Percentiles rank a stretch among this genome's conserved stretches.
These are phyloP conservation scores for Corydoras maculifer DNA, from an alignment of 2,113 vertebrate species.

Conservation along the genomic window DNA sequence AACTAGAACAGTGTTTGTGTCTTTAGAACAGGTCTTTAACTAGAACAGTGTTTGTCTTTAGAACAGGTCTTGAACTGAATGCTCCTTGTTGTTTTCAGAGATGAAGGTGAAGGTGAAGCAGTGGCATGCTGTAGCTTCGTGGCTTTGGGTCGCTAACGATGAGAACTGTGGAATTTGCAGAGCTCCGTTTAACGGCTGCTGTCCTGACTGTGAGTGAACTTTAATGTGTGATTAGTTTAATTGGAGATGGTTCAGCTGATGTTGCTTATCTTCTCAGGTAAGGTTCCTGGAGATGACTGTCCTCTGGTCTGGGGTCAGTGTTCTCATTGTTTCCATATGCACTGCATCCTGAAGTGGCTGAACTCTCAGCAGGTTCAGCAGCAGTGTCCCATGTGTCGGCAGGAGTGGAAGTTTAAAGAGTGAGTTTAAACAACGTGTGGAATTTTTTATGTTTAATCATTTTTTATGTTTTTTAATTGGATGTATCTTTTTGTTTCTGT, in stretches of 20 bases:
- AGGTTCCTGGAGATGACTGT: slow-evolving; percentile 93
- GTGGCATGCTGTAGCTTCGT: slow-evolving; percentile 90
- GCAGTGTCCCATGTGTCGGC: slow-evolving; percentile 96
- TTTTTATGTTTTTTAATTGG: neutral
- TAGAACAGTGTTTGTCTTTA: too few species aligned
- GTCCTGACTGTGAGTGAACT: slow-evolving; percentile 85
- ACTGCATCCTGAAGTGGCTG: slow-evolving; percentile 97
- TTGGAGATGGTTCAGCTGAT: neutral
- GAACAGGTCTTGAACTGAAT: neutral
- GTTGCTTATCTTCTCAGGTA: slow-evolving; percentile 66
- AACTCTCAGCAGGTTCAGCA: slow-evolving; percentile 96
- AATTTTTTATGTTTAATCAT: neutral
- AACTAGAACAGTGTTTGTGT: too few species aligned
- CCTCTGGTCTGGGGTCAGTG: slow-evolving; percentile 97
- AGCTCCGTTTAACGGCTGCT: slow-evolving; percentile 93
- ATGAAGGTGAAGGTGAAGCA: slow-evolving; percentile 88
- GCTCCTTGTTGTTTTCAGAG: neutral
- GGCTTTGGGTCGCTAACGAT: slow-evolving; percentile 96
- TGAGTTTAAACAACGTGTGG: too few species aligned
- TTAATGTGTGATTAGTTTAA: neutral
- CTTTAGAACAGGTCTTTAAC: too few species aligned
- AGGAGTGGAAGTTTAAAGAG: slow-evolving; percentile 97
- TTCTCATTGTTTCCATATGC: slow-evolving; percentile 97
- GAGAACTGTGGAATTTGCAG: slow-evolving; percentile 96
- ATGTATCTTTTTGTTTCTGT: too few species aligned